Evolutionary conservation across 2,888 invertebrate species (phyloP).

Genomic region (Macropis europaea): DNA sequence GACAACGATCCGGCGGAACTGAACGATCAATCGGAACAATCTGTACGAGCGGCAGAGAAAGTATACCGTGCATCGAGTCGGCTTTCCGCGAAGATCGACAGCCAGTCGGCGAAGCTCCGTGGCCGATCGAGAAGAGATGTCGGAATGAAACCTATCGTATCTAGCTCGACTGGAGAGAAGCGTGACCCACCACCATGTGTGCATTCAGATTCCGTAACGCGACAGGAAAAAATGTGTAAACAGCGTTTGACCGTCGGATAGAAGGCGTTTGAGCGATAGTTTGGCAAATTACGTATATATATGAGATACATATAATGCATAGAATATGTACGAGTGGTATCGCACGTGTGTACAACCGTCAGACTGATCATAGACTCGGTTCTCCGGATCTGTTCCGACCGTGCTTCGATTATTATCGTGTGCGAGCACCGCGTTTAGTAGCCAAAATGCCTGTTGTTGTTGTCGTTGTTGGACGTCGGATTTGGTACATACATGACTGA

Average conservation of each 20-base stretch:
- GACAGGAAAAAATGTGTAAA: slow-evolving; percentile 5
- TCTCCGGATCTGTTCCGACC: slow-evolving; percentile 40
- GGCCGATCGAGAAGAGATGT: background rate
- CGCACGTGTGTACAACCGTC: slow-evolving; percentile 40
- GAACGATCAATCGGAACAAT: background rate
- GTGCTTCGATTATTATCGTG: slow-evolving; percentile 49
- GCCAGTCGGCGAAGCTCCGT: background rate
- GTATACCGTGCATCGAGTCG: slow-evolving; percentile 15
- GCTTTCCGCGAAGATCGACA: slow-evolving; percentile 13
- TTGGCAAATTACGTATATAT: slow-evolving; percentile 20
- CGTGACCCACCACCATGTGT: slow-evolving; percentile 75
- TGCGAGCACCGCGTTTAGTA: slow-evolving; percentile 64
- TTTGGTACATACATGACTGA: slow-evolving; percentile 87
- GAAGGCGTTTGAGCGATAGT: slow-evolving; percentile 46
- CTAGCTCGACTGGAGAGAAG: slow-evolving; percentile 66
- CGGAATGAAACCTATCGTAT: slow-evolving; percentile 8
- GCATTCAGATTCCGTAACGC: slow-evolving; percentile 55
- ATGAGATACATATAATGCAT: slow-evolving; percentile 10
- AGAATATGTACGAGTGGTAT: slow-evolving; percentile 15
- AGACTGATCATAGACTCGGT: slow-evolving; percentile 32
- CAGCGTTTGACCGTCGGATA: slow-evolving; percentile 26
- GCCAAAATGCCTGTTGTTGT: slow-evolving; percentile 62
- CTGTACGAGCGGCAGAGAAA: background rate
- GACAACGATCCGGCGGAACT: background rate
- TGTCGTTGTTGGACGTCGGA: slow-evolving; percentile 76